Evolutionary conservation across 2,797 vertebrate species (phyloP), one percentile per base, ranked within the genome.

Genomic region (Salarias fasciatus): DNA sequence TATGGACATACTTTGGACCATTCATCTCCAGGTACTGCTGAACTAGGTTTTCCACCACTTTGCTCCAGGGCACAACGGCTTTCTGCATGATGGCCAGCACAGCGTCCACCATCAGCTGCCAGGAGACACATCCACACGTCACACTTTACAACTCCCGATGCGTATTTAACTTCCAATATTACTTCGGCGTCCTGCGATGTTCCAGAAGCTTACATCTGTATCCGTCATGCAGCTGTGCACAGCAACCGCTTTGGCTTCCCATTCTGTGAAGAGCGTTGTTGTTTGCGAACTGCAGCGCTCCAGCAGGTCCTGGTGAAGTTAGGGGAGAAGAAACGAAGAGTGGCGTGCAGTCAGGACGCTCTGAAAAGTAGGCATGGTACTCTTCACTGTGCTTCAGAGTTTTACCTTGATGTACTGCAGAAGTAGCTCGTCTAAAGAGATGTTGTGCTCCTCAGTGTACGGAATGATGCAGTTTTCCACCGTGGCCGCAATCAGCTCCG

Each of bases 181-280:
- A 13, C 30, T 28, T 24, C 50, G 4, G 4, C 6, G 30, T 56
- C 9, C 57, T 0, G 5, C 4, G 18, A 31, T 28, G n/a, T 43
- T 10, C 11, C 3, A 42, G 36, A 41, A 53, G 91, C 97, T 93
- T 79, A 99, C 98, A 18, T 98, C 94, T 8, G 89, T 92, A 68
- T 96, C 94, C 0, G 91, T 92, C 86, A 99, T 95, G 63, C 95
- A 98, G 36, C 79, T 80, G 8, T 98, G 88, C 38, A 99, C 94
- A 4, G 96, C 95, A 57, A 98, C 94, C 0, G 95, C 95, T 90
- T 99, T 99, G 10, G 95, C 96, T 74, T 99, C 97, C 97, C 97
- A 99, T 0, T 95, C 92, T 0, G 96, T 96, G 83, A 99, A 99
- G 33, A 99, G 90, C 0, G 96, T 96, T 0, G 89, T 88, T 1